Evolutionary conservation across 2,113 vertebrate species (phyloP), one percentile per base, ranked within the genome.

Genomic region (Crotalus tigris): DNA sequence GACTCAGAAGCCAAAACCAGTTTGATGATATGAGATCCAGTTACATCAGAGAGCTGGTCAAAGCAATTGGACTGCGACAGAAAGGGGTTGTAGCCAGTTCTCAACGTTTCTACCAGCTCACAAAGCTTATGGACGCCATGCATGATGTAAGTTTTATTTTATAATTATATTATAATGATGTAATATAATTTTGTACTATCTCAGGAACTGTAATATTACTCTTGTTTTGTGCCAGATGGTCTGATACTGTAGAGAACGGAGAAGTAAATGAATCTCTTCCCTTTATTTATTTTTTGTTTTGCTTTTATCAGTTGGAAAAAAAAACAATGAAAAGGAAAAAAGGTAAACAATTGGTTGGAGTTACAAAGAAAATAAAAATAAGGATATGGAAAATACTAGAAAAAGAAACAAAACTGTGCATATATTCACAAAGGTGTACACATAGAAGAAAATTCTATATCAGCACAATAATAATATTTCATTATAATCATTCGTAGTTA

Each of bases 11-110:
- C 95, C 99, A 99, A 97, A 97, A 91, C 51, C 98, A 98, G 23
- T 99, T 99, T 96, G 99, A 99, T 91, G 99, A 99, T 93, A 99
- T 99, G 99, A 98, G 99, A 95, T 98, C 99, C 19, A 99, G 97
- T 96, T 99, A 99, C 97, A 98, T 99, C 93, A 98, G 98, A 85
- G 99, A 99, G 94, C 97, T 99, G 94, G 98, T 98, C 94, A 99
- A 98, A 91, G 99, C 98, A 0, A 98, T 99, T 91, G 98, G 99
- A 92, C 94, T 98, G 96, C 98, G 97, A 93, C 99, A 99, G 97
- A 99, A 98, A 93, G 98, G 99, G 0, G 96, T 99, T 85, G 98
- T 99, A 93, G 97, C 98, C 85, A 98, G 98, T 95, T 99, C 99
- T 0, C 99, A 99, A 93, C 98, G 99, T 21, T 99, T 99, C 97